These are phyloP conservation scores for Autographa gamma DNA, from an alignment of 2,888 invertebrate genomes.

Conservation along the genomic window DNA sequence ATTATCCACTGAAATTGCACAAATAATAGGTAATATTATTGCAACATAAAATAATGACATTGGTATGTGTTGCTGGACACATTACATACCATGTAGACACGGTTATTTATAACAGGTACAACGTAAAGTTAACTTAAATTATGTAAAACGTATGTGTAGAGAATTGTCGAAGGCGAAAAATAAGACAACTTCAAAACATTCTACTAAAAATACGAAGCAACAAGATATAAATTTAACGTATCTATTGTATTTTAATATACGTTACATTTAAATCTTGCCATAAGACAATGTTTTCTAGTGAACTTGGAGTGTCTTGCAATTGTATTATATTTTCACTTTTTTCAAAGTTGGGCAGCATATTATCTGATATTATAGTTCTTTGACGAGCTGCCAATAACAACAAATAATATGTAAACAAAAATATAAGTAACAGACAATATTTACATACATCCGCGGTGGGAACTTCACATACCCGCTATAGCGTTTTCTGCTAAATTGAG, in stretches of 20 bases:
- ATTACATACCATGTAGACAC: conserved; percentile 39
- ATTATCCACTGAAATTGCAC: conserved; percentile 51
- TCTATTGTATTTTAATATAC: not conserved
- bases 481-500: conserved; percentile 74
- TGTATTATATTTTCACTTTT: conserved; percentile 29
- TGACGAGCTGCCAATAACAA: conserved; percentile 67
- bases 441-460: conserved; percentile 84
- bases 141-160: conserved; percentile 32
- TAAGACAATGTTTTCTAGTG: not conserved
- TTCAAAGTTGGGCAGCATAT: conserved; percentile 33
- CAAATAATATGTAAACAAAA: conserved; percentile 64
- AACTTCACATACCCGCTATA: conserved; percentile 81
- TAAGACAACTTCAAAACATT: conserved; percentile 45
- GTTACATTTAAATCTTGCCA: not conserved
- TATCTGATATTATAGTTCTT: conserved; percentile 25
- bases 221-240: conserved; percentile 8
- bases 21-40: conserved; percentile 26
- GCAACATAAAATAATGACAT: conserved; percentile 27
- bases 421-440: conserved; percentile 65
- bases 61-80: conserved; percentile 31
- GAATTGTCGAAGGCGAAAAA: conserved; percentile 28
- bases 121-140: conserved; percentile 56
- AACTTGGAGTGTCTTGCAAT: conserved; percentile 33
- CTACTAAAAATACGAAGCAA: conserved; percentile 5
- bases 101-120: conserved; percentile 58